Conservation (phyloP, 2,888 invertebrate genomes). For the Ceriagrion tenellum region DNA sequence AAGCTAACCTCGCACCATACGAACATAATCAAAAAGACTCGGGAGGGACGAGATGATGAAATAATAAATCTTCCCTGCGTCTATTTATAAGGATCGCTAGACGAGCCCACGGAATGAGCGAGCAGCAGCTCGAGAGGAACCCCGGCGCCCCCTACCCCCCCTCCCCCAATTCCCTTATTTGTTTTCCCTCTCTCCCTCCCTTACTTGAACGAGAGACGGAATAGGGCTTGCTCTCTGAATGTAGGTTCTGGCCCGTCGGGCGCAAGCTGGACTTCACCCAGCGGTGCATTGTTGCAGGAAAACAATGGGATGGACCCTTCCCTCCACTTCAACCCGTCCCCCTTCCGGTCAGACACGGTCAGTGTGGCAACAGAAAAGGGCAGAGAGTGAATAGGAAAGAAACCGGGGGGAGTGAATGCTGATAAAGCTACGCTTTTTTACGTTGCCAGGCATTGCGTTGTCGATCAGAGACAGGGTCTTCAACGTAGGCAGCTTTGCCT, state of each 20-base stretch:
- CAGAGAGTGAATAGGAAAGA: not conserved
- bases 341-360: constrained; percentile 54
- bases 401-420: not conserved
- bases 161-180: not conserved
- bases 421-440: not conserved
- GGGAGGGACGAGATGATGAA: not conserved
- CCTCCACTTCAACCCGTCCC: not conserved
- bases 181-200: not conserved
- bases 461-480: too few relatives aligned
- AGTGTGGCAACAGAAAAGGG: not conserved
- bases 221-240: not conserved
- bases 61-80: not conserved
- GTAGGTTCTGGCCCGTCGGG: not conserved
- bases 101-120: not conserved
- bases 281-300: constrained; percentile 33
- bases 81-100: not conserved
- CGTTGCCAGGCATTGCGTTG: too few relatives aligned
- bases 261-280: not conserved
- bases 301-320: constrained; percentile 31
- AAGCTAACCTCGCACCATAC: not conserved
- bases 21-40: not conserved
- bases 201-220: not conserved
- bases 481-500: too few relatives aligned
- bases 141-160: not conserved
- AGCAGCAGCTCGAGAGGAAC: not conserved